These are phyloP conservation scores for Prinia subflava DNA, from an alignment of 2,113 vertebrate genomes.

Conservation along the genomic window DNA sequence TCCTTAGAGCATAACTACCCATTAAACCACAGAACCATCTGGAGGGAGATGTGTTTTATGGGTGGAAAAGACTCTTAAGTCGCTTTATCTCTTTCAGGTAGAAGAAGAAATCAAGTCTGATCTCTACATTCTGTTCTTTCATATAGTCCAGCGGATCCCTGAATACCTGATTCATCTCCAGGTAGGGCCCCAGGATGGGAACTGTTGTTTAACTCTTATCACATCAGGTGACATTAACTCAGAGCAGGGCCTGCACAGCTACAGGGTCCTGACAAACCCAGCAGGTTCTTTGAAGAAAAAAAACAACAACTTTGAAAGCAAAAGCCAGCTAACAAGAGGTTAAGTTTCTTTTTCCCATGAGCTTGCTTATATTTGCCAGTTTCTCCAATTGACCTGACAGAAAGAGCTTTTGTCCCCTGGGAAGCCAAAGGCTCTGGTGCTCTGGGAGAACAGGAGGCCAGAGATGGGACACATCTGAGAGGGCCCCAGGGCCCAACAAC, in stretches of 20 bases:
- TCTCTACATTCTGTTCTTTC: conserved; percentile 89
- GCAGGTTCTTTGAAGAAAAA: not conserved
- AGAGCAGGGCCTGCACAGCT: not conserved
- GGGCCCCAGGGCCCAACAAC: not conserved
- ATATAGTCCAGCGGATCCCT: conserved; percentile 92
- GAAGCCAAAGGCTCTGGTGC: not conserved
- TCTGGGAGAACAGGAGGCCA: not conserved
- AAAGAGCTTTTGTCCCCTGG: not conserved
- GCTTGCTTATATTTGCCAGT: not conserved
- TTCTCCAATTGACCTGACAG: not conserved
- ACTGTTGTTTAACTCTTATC: not conserved
- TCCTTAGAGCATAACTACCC: not conserved
- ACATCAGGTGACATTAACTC: not conserved
- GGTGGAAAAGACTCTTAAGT: not conserved
- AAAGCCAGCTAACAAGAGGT: not conserved
- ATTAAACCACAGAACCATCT: not conserved
- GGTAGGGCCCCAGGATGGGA: conserved; percentile 64
- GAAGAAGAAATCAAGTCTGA: conserved; percentile 90
- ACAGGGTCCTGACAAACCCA: not conserved
- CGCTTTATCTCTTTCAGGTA: conserved; percentile 62
- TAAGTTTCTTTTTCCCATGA: not conserved
- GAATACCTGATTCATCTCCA: conserved; percentile 93
- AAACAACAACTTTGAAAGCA: not conserved
- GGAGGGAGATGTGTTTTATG: not conserved
- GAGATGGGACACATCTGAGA: not conserved